These are phyloP conservation scores for Carabus problematicus DNA, from an alignment of 2,888 invertebrate species.

Conservation along the genomic window DNA sequence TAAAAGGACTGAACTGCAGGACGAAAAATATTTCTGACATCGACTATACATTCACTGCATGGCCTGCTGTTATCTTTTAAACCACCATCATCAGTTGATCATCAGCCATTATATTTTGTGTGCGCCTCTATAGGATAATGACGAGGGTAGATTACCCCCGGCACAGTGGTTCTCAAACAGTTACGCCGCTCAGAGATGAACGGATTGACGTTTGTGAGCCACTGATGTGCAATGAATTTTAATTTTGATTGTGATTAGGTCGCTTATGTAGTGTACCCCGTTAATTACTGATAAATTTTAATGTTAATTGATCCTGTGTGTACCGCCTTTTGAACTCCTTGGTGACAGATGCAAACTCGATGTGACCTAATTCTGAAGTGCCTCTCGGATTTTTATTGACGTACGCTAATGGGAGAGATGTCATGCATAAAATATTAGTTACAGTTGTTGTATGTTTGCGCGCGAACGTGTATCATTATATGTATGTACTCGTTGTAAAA, in stretches of 20 bases:
- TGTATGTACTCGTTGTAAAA: too few species aligned
- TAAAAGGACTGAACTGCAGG: too few species aligned
- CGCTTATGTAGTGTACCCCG: conserved; percentile 17
- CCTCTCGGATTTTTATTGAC: not conserved
- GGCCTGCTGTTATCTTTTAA: too few species aligned
- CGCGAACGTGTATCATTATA: too few species aligned
- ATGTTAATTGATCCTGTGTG: conserved; percentile 25
- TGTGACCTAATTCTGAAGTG: conserved; percentile 26
- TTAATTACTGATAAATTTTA: conserved; percentile 33
- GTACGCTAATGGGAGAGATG: too few species aligned
- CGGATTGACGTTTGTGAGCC: not conserved
- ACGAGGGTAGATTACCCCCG: not conserved
- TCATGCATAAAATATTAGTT: too few species aligned
- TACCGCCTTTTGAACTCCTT: not conserved
- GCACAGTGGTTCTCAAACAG: conserved; percentile 3
- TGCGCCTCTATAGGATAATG: too few species aligned
- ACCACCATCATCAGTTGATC: too few species aligned
- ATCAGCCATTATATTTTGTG: too few species aligned
- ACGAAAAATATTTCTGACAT: too few species aligned
- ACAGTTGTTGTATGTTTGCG: too few species aligned
- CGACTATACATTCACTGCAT: too few species aligned
- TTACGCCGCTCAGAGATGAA: not conserved
- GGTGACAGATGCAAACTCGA: conserved; percentile 18
- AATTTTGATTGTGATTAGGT: conserved; percentile 27
- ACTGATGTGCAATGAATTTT: conserved; percentile 18